Evolutionary conservation across 2,888 invertebrate species (phyloP).

Genomic region (Cryptocephalus moraei): DNA sequence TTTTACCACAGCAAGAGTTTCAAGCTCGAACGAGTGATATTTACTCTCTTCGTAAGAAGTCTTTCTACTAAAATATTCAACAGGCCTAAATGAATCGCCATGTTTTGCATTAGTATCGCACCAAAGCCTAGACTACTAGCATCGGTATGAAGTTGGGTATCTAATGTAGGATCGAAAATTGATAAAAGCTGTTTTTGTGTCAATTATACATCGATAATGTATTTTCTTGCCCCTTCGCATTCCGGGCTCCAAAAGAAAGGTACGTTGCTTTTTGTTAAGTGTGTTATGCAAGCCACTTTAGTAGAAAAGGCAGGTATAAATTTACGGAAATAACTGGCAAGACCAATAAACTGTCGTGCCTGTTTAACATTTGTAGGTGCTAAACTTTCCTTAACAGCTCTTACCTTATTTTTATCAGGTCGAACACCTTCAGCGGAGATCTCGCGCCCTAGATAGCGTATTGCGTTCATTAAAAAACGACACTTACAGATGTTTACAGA

Average conservation of each 20-base stretch:
- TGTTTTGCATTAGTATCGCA: too few species aligned
- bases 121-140: too few species aligned
- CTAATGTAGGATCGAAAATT: too few species aligned
- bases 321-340: not conserved
- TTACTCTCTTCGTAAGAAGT: too few species aligned
- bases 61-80: too few species aligned
- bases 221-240: slow-evolving; percentile 2
- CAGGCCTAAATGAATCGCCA: too few species aligned
- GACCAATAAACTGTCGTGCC: not conserved
- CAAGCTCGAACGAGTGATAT: too few species aligned
- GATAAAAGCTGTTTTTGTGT: slow-evolving; percentile 12
- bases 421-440: not conserved
- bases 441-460: not conserved
- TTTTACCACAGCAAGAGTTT: too few species aligned
- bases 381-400: not conserved
- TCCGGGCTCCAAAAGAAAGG: slow-evolving; percentile 4
- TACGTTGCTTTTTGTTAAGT: slow-evolving; percentile 5
- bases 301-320: not conserved
- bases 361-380: not conserved
- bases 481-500: too few species aligned
- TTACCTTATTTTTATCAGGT: not conserved
- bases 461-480: too few species aligned
- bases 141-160: too few species aligned
- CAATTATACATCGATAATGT: slow-evolving; percentile 8
- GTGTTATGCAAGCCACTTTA: slow-evolving; percentile 8